Base-by-base conservation (phyloP, 1,140 invertebrate species). In the Globodera ellingtonae region DNA sequence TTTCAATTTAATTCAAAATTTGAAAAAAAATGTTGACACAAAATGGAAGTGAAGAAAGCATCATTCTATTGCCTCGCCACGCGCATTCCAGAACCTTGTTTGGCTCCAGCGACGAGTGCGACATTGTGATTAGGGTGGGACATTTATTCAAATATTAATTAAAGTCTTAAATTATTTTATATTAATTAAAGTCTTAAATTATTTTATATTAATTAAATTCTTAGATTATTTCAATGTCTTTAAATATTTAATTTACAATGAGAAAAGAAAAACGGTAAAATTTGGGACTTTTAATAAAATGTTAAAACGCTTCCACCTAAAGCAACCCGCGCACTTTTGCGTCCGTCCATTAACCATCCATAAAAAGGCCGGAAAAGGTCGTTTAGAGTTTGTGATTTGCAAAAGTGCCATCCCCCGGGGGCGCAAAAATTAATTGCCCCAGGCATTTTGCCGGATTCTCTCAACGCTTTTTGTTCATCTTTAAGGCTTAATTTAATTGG, bases 41-140 rank as follows among this genome's bases (percentile, higher is more conserved):
- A 35, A 70, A 47, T 7, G 67, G 67, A 10, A 21, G 67, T 35
- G 67, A 5, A 6, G 8, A 35, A 47, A 47, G 46, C 10, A 44
- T 10, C 24, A 35, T 70, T 70, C 24, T 70, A 21, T 47, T 70
- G 67, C 67, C 67, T 10, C 67, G 67, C 6, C 67, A 70, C 2
- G 6, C 67, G 9, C n/a, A 70, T 47, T 24, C 67, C 35, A 5
- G 3, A 10, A 77, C 75, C 3, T 67, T 77, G 13, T 24, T 70
- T 35, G 75, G 75, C 47, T 77, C 75, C 69, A 24, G 48, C 65
- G 50, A 52, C 69, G 35, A 77, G 4, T 77, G 75, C 48, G 75
- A 77, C 69, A 77, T 77, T 47, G 75, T 77, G 3, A 77, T 77
- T 5, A 77, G 67, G 21, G 75, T 67, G 5, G 6, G 46, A 21